These are phyloP conservation scores for Loxodonta africana DNA, from an alignment of 2,113 vertebrate genomes.

Conservation along the genomic window DNA sequence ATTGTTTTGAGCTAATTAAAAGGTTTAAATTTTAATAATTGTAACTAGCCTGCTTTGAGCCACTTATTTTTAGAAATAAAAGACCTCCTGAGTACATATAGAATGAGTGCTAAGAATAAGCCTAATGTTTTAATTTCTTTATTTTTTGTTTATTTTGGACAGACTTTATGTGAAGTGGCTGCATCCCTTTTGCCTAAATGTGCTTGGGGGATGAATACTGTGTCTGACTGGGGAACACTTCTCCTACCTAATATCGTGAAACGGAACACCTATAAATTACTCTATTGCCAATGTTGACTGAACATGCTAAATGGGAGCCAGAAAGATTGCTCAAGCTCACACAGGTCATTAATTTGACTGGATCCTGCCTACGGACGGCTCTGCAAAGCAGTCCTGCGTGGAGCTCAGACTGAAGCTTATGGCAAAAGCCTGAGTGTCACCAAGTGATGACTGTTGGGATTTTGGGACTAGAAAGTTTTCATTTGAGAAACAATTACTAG, in stretches of 20 bases:
- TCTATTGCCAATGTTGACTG: background rate
- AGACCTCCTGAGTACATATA: too few relatives aligned
- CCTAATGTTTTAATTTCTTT: too few relatives aligned
- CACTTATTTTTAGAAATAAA: too few relatives aligned
- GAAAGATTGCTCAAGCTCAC: background rate
- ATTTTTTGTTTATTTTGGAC: too few relatives aligned
- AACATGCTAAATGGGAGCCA: background rate
- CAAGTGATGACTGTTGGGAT: background rate
- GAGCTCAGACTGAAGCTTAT: background rate
- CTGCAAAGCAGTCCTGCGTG: background rate
- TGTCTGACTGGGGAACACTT: background rate
- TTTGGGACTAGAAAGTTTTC: background rate
- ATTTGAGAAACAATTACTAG: background rate
- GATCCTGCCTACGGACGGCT: background rate
- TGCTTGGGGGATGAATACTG: background rate
- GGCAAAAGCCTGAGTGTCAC: background rate
- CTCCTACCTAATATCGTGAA: too few relatives aligned
- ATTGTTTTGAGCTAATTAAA: too few relatives aligned
- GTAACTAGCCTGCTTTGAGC: too few relatives aligned
- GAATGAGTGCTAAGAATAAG: too few relatives aligned
- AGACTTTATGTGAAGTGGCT: background rate
- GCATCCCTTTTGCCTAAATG: background rate
- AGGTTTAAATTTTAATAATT: too few relatives aligned
- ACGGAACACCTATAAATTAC: background rate
- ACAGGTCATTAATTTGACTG: background rate